phyloP scores from a whole-genome alignment of 2,113 vertebrate species.

The Callorhinus ursinus region DNA sequence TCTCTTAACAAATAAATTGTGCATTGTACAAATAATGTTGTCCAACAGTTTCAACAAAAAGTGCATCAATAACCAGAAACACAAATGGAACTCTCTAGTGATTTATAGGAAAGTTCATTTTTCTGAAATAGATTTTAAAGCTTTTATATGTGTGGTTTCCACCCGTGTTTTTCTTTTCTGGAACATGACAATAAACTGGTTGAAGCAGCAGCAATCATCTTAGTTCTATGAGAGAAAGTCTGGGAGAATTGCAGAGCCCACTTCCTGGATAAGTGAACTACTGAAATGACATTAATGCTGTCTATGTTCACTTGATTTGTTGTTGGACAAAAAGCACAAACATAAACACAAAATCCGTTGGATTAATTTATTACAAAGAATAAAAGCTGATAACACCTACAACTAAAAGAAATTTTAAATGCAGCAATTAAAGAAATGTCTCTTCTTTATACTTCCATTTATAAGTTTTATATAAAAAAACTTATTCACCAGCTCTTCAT shows the following conservation, averaged over 20 bases:
- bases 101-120: not conserved
- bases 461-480: not conserved
- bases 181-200: not conserved
- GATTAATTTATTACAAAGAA: not conserved
- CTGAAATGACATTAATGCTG: not conserved
- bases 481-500: not conserved
- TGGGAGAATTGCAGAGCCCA: not conserved
- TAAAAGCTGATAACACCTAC: not conserved
- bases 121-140: not conserved
- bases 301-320: not conserved
- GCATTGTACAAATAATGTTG: not conserved
- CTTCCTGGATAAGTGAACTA: not conserved
- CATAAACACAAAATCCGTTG: not conserved
- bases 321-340: not conserved
- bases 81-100: not conserved
- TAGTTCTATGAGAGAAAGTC: not conserved
- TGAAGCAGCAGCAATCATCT: not conserved
- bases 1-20: not conserved
- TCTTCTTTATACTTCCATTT: not conserved
- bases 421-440: not conserved
- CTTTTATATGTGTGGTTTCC: not conserved
- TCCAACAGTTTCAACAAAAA: not conserved
- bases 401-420: not conserved
- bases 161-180: not conserved
- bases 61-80: not conserved